Evolutionary conservation across 2,888 invertebrate genomes (phyloP).

Genomic region (Iphiclides podalirius): DNA sequence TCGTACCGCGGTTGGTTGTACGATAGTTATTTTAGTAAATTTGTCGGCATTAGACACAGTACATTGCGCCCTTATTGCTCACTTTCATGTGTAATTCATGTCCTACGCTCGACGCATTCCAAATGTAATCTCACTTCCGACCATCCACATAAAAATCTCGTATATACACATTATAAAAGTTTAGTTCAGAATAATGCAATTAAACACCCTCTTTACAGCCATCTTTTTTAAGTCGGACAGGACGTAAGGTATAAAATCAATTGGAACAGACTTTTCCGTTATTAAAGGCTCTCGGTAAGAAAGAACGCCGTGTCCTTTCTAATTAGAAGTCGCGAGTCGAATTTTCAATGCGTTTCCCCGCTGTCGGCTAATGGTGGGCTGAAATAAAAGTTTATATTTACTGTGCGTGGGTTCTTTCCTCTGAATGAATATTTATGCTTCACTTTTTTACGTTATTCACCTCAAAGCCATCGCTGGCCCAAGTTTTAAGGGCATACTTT

Average conservation of each 20-base stretch:
- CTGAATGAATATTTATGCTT: conserved; percentile 74
- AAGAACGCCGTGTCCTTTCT: conserved; percentile 62
- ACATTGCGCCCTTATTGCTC: conserved; percentile 57
- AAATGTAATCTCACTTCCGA: conserved; percentile 66
- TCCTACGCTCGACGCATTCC: conserved; percentile 57
- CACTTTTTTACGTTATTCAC: conserved; percentile 63
- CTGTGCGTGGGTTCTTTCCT: conserved; percentile 64
- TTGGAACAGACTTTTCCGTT: conserved; percentile 67
- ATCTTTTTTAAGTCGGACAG: conserved; percentile 34
- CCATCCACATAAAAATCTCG: conserved; percentile 37
- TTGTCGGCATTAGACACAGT: conserved; percentile 47
- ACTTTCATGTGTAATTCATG: conserved; percentile 71
- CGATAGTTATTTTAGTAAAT: conserved; percentile 28
- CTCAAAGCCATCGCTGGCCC: conserved; percentile 51
- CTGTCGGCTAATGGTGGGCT: conserved; percentile 60
- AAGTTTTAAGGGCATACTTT: conserved; percentile 62
- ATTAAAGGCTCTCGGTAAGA: conserved; percentile 61
- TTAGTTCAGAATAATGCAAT: conserved; percentile 28
- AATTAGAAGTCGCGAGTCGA: conserved; percentile 75
- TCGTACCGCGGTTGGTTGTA: no score
- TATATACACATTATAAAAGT: conserved; percentile 28
- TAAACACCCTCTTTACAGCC: conserved; percentile 21
- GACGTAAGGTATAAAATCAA: conserved; percentile 70
- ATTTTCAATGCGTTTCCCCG: conserved; percentile 69
- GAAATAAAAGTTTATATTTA: conserved; percentile 78